Conservation (phyloP, 2,888 invertebrate genomes). For the Cephus rjabovi region DNA sequence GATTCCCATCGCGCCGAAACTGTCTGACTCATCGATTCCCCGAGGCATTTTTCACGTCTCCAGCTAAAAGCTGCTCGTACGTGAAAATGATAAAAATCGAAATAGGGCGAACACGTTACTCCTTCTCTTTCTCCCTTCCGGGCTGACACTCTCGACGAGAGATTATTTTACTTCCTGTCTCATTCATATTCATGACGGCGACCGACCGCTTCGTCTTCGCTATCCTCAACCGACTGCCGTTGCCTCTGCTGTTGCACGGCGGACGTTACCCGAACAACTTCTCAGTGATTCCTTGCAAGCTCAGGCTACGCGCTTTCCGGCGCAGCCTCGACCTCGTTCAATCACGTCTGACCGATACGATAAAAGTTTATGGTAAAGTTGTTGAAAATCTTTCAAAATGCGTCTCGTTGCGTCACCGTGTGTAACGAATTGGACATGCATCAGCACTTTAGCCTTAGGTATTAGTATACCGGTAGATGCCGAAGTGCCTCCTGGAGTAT, state of each 20-base stretch:
- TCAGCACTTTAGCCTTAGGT: not conserved
- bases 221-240: not conserved
- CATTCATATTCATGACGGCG: slow-evolving; percentile 58
- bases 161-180: slow-evolving; percentile 54
- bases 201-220: slow-evolving; percentile 49
- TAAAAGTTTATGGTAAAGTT: not conserved
- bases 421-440: not conserved
- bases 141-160: slow-evolving; percentile 20
- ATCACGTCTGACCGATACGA: not conserved
- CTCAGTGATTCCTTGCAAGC: not conserved
- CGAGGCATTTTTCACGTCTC: no score
- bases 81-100: not conserved
- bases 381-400: not conserved
- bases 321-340: not conserved
- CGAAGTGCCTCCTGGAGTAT: not conserved
- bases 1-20: no score
- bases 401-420: not conserved
- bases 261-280: not conserved
- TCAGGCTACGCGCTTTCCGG: not conserved
- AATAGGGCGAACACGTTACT: not conserved
- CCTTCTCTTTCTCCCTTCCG: no score
- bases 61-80: not conserved
- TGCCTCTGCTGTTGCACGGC: not conserved
- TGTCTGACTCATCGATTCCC: no score
- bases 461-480: not conserved